phyloP scores from a whole-genome alignment of 2,113 vertebrate genomes.

The Mugil cephalus region DNA sequence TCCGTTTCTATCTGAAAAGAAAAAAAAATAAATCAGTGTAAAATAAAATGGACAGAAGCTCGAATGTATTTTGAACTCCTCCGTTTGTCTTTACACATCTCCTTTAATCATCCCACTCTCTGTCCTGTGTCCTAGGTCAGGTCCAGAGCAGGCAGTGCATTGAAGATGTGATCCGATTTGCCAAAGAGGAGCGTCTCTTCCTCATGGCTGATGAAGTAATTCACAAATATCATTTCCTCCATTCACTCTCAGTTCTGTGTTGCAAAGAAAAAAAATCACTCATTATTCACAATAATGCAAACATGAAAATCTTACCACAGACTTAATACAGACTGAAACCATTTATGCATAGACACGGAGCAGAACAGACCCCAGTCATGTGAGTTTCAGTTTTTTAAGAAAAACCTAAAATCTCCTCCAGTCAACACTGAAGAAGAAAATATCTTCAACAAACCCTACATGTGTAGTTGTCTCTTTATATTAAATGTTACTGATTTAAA shows the following conservation, averaged over 20 bases:
- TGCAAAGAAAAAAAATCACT: too few relatives aligned
- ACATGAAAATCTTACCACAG: too few relatives aligned
- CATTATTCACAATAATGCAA: neutral
- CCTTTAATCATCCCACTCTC: neutral
- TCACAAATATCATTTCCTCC: neutral
- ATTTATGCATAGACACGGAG: neutral
- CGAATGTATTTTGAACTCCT: too few relatives aligned
- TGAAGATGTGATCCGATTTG: slow-evolving; percentile 86
- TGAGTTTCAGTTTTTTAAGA: too few relatives aligned
- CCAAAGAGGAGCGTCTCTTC: slow-evolving; percentile 84
- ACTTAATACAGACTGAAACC: neutral
- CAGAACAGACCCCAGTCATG: too few relatives aligned
- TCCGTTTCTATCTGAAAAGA: neutral
- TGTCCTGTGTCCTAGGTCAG: slow-evolving; percentile 81
- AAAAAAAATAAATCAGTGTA: neutral
- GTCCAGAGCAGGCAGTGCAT: slow-evolving; percentile 87
- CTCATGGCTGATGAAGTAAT: slow-evolving; percentile 93
- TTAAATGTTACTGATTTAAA: too few relatives aligned
- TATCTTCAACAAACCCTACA: too few relatives aligned
- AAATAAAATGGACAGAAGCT: too few relatives aligned
- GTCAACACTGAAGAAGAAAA: too few relatives aligned
- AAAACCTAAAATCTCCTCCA: too few relatives aligned
- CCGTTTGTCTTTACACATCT: neutral
- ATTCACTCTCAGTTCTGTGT: neutral
- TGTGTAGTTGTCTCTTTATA: neutral